phyloP scores from a whole-genome alignment of 2,797 vertebrate genomes.

The Poecile montanus region DNA sequence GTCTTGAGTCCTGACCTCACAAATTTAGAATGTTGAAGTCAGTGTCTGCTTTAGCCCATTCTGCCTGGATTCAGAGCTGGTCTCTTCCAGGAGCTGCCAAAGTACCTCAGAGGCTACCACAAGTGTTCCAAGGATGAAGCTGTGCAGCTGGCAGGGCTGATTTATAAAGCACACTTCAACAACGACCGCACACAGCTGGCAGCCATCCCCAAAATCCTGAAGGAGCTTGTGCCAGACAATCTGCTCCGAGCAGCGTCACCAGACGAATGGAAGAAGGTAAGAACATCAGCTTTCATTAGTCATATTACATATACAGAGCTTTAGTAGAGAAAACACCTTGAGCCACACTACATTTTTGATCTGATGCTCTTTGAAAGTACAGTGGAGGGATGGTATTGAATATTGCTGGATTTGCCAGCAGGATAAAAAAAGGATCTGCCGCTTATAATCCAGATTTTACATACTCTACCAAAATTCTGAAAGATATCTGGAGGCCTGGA shows the following conservation, averaged over 20 bases:
- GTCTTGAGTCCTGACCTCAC: background rate
- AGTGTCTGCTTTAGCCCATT: background rate
- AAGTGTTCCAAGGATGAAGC: constrained; percentile 87
- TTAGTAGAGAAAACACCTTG: background rate
- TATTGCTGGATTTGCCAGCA: background rate
- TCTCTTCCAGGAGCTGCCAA: constrained; percentile 88
- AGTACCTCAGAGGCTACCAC: constrained; percentile 95
- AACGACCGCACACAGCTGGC: constrained; percentile 82
- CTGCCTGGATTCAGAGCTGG: background rate
- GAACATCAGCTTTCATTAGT: background rate
- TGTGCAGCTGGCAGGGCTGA: constrained; percentile 85
- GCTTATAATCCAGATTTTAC: background rate
- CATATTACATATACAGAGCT: background rate
- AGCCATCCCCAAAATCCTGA: constrained; percentile 86
- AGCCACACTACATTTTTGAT: background rate
- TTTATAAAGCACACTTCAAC: constrained; percentile 84
- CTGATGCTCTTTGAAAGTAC: background rate
- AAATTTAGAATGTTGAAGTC: background rate
- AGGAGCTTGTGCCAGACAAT: constrained; percentile 89
- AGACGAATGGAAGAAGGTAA: constrained; percentile 96
- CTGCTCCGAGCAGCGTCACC: constrained; percentile 83
- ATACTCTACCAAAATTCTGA: background rate
- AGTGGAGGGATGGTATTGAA: background rate
- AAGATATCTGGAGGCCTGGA: background rate
- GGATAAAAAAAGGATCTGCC: background rate